These are phyloP conservation scores for Clivina fossor DNA, from an alignment of 2,888 invertebrate genomes.

Conservation along the genomic window DNA sequence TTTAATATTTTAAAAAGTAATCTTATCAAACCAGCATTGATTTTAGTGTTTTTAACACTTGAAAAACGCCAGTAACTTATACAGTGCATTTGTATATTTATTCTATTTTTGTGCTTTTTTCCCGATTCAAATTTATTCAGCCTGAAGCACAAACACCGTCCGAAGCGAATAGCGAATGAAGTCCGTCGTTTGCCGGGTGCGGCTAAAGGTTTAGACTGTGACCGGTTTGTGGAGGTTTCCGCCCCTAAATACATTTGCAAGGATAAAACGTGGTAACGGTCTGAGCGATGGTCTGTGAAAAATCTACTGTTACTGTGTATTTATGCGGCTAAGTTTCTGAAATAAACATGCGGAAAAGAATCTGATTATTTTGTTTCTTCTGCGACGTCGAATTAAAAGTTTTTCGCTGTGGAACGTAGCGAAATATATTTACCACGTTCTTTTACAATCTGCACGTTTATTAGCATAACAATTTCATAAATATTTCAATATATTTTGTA, in stretches of 20 bases:
- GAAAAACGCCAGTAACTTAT: too few species aligned
- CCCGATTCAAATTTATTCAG: conserved; percentile 34
- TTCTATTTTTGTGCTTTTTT: conserved; percentile 27
- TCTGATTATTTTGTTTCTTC: conserved; percentile 30
- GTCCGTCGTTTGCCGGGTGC: too few species aligned
- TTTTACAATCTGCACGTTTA: too few species aligned
- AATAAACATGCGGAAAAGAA: conserved; percentile 31
- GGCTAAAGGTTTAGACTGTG: conserved; percentile 28
- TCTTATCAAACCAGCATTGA: too few species aligned
- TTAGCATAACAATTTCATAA: too few species aligned
- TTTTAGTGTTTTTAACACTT: too few species aligned
- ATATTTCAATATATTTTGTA: too few species aligned
- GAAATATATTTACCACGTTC: too few species aligned
- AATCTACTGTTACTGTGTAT: conserved; percentile 32
- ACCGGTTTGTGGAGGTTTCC: neutral
- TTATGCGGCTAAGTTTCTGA: conserved; percentile 30
- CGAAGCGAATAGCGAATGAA: conserved; percentile 30
- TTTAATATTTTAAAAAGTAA: too few species aligned
- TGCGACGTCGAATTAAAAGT: conserved; percentile 19
- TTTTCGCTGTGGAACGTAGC: too few species aligned
- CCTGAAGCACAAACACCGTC: conserved; percentile 24
- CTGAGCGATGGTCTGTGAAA: conserved; percentile 27
- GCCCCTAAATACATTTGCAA: conserved; percentile 3
- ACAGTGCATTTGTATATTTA: too few species aligned
- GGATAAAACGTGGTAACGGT: conserved; percentile 11